Evolutionary conservation across 2,797 vertebrate genomes (phyloP), one percentile per base, ranked within the genome.

Genomic region (Sphenodon punctatus): DNA sequence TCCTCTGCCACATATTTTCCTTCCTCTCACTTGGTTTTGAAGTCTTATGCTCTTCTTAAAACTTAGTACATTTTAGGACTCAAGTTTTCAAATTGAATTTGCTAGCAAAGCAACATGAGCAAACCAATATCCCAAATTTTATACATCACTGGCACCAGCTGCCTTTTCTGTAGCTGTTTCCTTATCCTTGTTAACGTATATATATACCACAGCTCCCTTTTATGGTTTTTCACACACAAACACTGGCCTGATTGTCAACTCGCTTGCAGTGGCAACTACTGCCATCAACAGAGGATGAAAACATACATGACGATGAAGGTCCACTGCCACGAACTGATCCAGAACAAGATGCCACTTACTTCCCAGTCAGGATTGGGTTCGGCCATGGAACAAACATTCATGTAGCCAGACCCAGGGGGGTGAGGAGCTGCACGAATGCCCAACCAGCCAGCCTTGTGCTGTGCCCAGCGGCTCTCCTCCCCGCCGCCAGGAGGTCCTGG

Each of bases 1-100:
- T 94, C 86, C 91, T 89, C 22, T 22, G 72, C 48, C 66, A 90
- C 69, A 16, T 56, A 68, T 91, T 89, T 88, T 78, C n/a, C 51
- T 82, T 53, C 45, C 38, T 85, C 58, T 69, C 76, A 8, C 74
- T 74, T 81, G 39, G 46, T 90, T 88, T 69, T 58, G 51, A 65
- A 84, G 36, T 68, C 34, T 90, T 79, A 64, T 61, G 41, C 49
- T 70, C 41, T 48, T 14, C 7, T 68, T 41, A 73, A 67, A 61
- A 64, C 1, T 70, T 64, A 36, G 11, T 48, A 53, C 38, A 30
- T 49, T 67, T 65, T 30, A 81, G 43, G 60, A 64, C 36, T 65
- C 22, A 20, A 0, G 0, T 53, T 64, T 42, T 38, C 41, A 32
- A 7, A 84, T 67, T 78, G 64, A 59, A 32, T 39, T 1, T 32